These are phyloP conservation scores for Solenopsis invicta DNA, from an alignment of 1,140 invertebrate genomes.

Conservation along the genomic window DNA sequence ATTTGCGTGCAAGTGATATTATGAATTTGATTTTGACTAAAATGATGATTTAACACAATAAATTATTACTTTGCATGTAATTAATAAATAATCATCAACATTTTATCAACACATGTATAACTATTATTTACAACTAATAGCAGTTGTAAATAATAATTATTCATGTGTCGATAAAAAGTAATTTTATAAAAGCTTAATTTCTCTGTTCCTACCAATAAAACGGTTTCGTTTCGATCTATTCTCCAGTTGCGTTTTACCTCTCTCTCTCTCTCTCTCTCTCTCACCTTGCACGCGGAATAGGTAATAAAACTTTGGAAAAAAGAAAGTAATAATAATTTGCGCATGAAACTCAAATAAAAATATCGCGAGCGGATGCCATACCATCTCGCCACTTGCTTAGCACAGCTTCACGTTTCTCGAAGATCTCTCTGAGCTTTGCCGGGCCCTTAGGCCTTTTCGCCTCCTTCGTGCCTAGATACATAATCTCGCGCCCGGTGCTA, in stretches of 20 bases:
- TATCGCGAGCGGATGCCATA: conserved; percentile 69
- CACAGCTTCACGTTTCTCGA: conserved; percentile 81
- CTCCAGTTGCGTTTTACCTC: background rate
- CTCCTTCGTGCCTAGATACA: conserved; percentile 80
- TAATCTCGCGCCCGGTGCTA: conserved; percentile 72
- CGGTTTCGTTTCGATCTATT: background rate
- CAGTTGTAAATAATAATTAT: background rate
- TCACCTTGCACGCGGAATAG: background rate
- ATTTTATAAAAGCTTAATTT: background rate
- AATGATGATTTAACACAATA: background rate
- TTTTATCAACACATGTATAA: background rate
- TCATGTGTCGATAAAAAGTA: background rate
- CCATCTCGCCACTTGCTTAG: conserved; percentile 85
- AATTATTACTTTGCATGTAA: background rate
- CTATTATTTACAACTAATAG: background rate
- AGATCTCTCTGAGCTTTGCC: conserved; percentile 80
- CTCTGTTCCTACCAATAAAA: background rate
- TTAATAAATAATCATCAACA: background rate
- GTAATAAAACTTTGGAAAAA: background rate
- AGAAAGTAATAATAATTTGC: background rate
- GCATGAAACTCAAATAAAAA: background rate
- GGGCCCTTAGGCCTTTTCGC: conserved; percentile 82
- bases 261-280: too few relatives aligned
- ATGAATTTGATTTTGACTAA: background rate
- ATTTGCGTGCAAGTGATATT: background rate